These are phyloP conservation scores for Tachyglossus aculeatus DNA, from an alignment of 2,797 vertebrate species.

Conservation along the genomic window DNA sequence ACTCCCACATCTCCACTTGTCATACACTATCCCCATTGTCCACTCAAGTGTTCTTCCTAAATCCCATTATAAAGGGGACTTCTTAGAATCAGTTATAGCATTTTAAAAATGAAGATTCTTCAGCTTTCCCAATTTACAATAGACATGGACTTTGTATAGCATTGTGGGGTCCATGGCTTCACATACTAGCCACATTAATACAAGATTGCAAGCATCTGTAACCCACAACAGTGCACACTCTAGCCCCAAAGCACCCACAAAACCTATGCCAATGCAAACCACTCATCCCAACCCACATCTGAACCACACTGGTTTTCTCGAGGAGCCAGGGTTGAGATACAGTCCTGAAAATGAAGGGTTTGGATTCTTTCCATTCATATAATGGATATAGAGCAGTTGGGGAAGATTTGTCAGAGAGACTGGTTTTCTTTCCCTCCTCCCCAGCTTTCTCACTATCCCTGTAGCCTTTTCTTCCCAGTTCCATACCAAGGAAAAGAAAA, in stretches of 20 bases:
- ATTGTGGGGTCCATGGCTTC: conserved; percentile 75
- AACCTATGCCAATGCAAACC: conserved; percentile 69
- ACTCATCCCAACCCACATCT: conserved; percentile 69
- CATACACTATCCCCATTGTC: neutral
- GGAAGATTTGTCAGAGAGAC: neutral
- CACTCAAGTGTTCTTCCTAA: conserved; percentile 19
- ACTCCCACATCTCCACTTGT: too few relatives aligned
- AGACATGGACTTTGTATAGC: conserved; percentile 66
- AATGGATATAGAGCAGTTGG: conserved; percentile 27
- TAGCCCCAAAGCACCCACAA: conserved; percentile 73
- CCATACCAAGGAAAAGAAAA: conserved; percentile 1
- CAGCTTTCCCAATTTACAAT: conserved; percentile 64
- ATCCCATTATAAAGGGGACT: conserved; percentile 24
- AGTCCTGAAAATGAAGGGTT: conserved; percentile 66
- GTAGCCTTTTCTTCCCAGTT: too few relatives aligned
- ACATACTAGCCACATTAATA: conserved; percentile 78
- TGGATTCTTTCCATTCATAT: conserved; percentile 55
- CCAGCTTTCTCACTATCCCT: too few relatives aligned
- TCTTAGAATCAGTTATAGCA: conserved; percentile 45
- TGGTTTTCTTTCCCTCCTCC: conserved; percentile 6
- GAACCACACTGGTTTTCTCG: conserved; percentile 72
- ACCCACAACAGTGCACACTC: conserved; percentile 72
- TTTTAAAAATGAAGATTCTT: conserved; percentile 57
- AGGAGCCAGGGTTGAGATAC: conserved; percentile 64
- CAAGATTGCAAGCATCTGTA: conserved; percentile 73